Evolutionary conservation across 1,140 invertebrate species (phyloP).

Genomic region (Coenobita brevimanus): DNA sequence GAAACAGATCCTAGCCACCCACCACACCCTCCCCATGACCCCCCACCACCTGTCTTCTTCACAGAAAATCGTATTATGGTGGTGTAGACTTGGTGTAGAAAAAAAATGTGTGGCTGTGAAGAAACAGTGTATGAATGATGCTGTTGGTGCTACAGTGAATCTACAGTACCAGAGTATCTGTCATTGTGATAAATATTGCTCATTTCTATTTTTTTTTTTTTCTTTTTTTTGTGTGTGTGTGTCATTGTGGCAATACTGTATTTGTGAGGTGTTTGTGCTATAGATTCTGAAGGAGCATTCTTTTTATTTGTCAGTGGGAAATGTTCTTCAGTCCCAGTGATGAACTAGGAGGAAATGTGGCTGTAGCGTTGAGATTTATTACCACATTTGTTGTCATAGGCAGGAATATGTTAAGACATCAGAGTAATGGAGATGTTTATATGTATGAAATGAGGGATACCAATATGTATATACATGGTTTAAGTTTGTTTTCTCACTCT

Average conservation of each 20-base stretch:
- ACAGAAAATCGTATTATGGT: constrained; percentile 44
- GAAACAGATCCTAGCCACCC: constrained; percentile 53
- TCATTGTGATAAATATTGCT: constrained; percentile 64
- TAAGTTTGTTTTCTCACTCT: no score
- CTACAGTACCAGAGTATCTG: constrained; percentile 45
- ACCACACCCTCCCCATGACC: constrained; percentile 22
- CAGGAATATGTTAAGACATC: no score
- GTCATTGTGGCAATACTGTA: neutral
- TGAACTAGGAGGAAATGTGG: no score
- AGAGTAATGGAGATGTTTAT: no score
- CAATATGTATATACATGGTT: no score
- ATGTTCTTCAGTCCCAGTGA: no score
- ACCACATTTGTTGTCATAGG: no score
- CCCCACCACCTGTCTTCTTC: neutral
- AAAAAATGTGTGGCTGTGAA: constrained; percentile 47
- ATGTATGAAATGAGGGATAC: no score
- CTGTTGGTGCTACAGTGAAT: constrained; percentile 56
- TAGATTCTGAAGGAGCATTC: neutral
- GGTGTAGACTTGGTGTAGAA: constrained; percentile 10
- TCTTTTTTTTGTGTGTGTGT: neutral
- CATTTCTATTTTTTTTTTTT: constrained; percentile 48
- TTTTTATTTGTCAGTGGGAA: no score
- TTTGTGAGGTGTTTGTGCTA: constrained; percentile 12
- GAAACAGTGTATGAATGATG: constrained; percentile 6
- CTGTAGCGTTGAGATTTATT: no score